These are phyloP conservation scores for Brachionichthys hirsutus DNA, from an alignment of 2,113 vertebrate genomes.

Conservation along the genomic window DNA sequence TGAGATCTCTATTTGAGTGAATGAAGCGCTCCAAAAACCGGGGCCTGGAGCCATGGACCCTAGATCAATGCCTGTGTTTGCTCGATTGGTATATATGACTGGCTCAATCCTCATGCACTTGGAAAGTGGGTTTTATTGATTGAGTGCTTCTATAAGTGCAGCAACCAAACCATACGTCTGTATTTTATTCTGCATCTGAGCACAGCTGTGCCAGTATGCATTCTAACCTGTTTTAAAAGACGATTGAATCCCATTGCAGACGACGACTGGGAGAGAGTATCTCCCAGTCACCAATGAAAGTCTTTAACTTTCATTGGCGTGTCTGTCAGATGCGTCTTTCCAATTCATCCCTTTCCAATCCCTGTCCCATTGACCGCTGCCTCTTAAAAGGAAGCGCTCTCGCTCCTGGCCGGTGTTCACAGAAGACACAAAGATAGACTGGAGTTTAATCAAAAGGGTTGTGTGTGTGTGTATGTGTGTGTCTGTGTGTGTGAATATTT, in stretches of 20 bases:
- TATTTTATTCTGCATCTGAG: too few relatives aligned
- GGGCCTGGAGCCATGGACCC: conserved; percentile 16
- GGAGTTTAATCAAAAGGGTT: conserved; percentile 21
- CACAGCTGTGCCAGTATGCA: too few relatives aligned
- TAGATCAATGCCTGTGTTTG: too few relatives aligned
- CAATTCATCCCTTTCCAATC: conserved; percentile 17
- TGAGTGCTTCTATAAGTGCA: too few relatives aligned
- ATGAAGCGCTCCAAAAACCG: conserved; percentile 1
- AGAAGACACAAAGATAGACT: conserved; percentile 1
- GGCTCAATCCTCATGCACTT: too few relatives aligned
- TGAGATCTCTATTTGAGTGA: conserved; percentile 51
- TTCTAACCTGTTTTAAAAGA: conserved; percentile 39
- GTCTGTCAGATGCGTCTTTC: conserved; percentile 1
- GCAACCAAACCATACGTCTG: too few relatives aligned
- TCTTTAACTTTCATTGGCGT: conserved; percentile 65
- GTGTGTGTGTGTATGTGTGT: too few relatives aligned
- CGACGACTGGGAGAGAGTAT: too few relatives aligned
- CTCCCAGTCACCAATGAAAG: too few relatives aligned
- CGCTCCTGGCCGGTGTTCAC: not conserved
- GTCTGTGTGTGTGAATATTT: too few relatives aligned
- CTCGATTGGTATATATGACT: too few relatives aligned
- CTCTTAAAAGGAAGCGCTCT: conserved; percentile 20
- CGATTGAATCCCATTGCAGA: conserved; percentile 24
- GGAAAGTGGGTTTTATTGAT: too few relatives aligned
- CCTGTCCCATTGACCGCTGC: conserved; percentile 48